phyloP scores from a whole-genome alignment of 2,888 invertebrate genomes.

The Blera fallax region DNA sequence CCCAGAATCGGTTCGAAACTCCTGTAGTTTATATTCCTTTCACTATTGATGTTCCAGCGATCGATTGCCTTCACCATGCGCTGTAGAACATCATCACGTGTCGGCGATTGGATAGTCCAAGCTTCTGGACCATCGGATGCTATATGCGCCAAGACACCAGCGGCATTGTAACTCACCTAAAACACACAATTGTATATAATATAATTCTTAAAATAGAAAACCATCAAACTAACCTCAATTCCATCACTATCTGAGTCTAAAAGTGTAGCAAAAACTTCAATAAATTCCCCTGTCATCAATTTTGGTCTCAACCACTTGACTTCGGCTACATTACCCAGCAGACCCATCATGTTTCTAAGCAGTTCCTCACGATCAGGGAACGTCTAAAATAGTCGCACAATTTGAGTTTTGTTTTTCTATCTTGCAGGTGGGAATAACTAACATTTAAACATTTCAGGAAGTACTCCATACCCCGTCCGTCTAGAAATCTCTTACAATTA shows the following conservation, averaged over 20 bases:
- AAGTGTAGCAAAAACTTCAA: conserved; percentile 92
- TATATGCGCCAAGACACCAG: conserved; percentile 97
- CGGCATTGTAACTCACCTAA: conserved; percentile 96
- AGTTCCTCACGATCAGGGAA: conserved; percentile 95
- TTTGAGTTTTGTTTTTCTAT: not conserved
- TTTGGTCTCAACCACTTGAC: conserved; percentile 90
- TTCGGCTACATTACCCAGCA: conserved; percentile 97
- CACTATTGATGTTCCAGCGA: conserved; percentile 93
- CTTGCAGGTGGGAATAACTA: conserved; percentile 75
- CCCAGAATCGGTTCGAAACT: conserved; percentile 97
- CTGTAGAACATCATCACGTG: conserved; percentile 87
- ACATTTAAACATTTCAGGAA: conserved; percentile 95
- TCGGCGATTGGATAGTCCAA: conserved; percentile 90
- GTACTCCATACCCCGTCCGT: conserved; percentile 93
- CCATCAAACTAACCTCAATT: conserved; percentile 88
- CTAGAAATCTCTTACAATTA: conserved; percentile 95
- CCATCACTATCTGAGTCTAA: conserved; percentile 94
- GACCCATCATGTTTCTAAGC: conserved; percentile 98
- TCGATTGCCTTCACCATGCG: conserved; percentile 92
- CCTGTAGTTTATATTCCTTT: conserved; percentile 97
- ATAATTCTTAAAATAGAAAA: not conserved
- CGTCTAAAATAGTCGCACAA: conserved; percentile 83
- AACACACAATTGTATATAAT: not conserved
- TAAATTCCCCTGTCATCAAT: conserved; percentile 92
- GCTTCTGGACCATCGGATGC: conserved; percentile 93